Conservation (phyloP, 2,888 invertebrate genomes). For the Sinopyrophorus schimmeli region DNA sequence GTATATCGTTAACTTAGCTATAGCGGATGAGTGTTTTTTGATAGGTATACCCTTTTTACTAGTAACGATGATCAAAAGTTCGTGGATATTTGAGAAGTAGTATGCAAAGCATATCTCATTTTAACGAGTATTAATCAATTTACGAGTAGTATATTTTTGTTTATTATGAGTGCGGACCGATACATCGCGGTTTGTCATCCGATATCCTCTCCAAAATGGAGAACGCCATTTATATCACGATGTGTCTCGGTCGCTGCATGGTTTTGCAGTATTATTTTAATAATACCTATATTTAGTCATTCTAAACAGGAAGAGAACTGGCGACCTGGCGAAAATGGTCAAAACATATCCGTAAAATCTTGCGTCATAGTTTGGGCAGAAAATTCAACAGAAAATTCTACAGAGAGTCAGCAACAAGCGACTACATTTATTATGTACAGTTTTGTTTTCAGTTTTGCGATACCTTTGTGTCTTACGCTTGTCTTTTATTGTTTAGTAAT, state of each 20-base stretch:
- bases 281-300: slow-evolving; percentile 88
- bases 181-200: slow-evolving; percentile 93
- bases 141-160: slow-evolving; percentile 87
- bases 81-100: slow-evolving; percentile 84
- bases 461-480: slow-evolving; percentile 81
- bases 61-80: slow-evolving; percentile 76
- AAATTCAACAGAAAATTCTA: slow-evolving; percentile 34
- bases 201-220: slow-evolving; percentile 80
- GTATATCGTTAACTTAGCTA: slow-evolving; percentile 91
- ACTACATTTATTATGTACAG: slow-evolving; percentile 88
- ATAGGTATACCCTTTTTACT: slow-evolving; percentile 90
- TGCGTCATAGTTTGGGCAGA: slow-evolving; percentile 49
- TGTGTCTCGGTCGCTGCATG: slow-evolving; percentile 85
- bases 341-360: slow-evolving; percentile 37
- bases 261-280: slow-evolving; percentile 82
- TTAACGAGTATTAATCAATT: slow-evolving; percentile 92
- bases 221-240: slow-evolving; percentile 84
- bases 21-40: slow-evolving; percentile 90
- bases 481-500: slow-evolving; percentile 89
- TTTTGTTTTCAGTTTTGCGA: slow-evolving; percentile 83
- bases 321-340: slow-evolving; percentile 33
- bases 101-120: slow-evolving; percentile 91
- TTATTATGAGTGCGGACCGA: slow-evolving; percentile 92
- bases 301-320: slow-evolving; percentile 58
- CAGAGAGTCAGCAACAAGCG: slow-evolving; percentile 42